Evolutionary conservation across 2,113 vertebrate genomes (phyloP).

Genomic region (Paralichthys olivaceus): DNA sequence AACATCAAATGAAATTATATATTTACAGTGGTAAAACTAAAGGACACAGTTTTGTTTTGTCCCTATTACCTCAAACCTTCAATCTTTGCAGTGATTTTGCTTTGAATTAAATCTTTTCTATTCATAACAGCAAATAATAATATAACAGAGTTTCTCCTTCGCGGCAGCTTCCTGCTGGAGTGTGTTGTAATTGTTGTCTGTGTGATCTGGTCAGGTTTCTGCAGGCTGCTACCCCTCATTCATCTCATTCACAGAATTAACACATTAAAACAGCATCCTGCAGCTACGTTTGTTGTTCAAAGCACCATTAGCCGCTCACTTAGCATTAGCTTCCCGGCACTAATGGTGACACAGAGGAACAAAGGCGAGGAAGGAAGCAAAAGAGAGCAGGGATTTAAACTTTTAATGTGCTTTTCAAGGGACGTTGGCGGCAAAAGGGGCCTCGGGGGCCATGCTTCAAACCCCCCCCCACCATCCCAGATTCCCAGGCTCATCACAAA

Average conservation of each 20-base stretch:
- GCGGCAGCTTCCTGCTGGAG: slow-evolving; percentile 39
- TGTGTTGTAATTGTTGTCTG: slow-evolving; percentile 53
- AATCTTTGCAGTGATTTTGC: too few relatives aligned
- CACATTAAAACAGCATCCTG: slow-evolving; percentile 65
- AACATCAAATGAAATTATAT: too few relatives aligned
- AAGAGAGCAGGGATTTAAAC: neutral
- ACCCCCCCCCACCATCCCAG: neutral
- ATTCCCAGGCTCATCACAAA: neutral
- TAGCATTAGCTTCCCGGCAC: slow-evolving; percentile 49
- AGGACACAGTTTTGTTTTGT: too few relatives aligned
- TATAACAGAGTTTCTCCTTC: slow-evolving; percentile 4
- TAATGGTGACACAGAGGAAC: slow-evolving; percentile 1
- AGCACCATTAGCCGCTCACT: slow-evolving; percentile 48
- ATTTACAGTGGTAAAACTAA: too few relatives aligned
- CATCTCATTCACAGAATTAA: slow-evolving; percentile 63
- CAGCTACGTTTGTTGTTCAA: slow-evolving; percentile 57
- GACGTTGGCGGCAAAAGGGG: neutral
- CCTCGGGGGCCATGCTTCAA: too few relatives aligned
- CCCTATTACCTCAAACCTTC: too few relatives aligned
- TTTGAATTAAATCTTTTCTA: neutral
- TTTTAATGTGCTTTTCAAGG: neutral
- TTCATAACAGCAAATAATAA: neutral
- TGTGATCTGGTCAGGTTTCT: slow-evolving; percentile 60
- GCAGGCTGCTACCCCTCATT: slow-evolving; percentile 48
- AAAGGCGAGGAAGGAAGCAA: neutral